Evolutionary conservation across 2,888 invertebrate genomes (phyloP).

Genomic region (Synanthedon myopaeformis): DNA sequence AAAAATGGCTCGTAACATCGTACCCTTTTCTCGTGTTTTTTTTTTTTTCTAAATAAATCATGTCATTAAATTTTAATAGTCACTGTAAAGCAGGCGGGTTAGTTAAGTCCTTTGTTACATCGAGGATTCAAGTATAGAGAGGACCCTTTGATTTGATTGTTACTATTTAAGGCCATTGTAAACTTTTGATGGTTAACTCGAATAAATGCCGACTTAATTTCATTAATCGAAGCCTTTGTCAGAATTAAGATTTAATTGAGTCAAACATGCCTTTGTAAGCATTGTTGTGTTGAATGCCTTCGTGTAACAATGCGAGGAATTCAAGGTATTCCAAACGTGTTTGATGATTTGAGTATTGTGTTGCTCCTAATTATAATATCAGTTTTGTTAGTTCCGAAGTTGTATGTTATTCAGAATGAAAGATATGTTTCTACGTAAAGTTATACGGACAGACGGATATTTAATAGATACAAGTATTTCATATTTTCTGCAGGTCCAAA

Average conservation of each 20-base stretch:
- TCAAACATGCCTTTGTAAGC: conserved; percentile 45
- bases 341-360: conserved; percentile 1
- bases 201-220: conserved; percentile 69
- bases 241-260: conserved; percentile 70
- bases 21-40: conserved; percentile 64
- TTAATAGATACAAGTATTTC: too few relatives aligned
- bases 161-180: conserved; percentile 63
- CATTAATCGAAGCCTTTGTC: conserved; percentile 68
- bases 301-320: conserved; percentile 45
- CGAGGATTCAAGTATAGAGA: conserved; percentile 26
- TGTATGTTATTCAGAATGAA: too few relatives aligned
- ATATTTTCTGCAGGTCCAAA: too few relatives aligned
- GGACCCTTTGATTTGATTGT: conserved; percentile 62
- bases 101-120: conserved; percentile 64
- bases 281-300: conserved; percentile 35
- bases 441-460: too few relatives aligned
- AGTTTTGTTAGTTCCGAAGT: too few relatives aligned
- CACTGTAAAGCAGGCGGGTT: conserved; percentile 55
- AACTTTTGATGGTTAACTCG: conserved; percentile 52
- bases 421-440: too few relatives aligned
- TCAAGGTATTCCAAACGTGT: conserved; percentile 42
- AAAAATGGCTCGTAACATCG: conserved; percentile 68
- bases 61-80: conserved; percentile 72
- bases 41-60: conserved; percentile 56
- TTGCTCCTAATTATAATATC: too few relatives aligned